Evolutionary conservation across 2,888 invertebrate species (phyloP).

Genomic region (Melipona bicolor): DNA sequence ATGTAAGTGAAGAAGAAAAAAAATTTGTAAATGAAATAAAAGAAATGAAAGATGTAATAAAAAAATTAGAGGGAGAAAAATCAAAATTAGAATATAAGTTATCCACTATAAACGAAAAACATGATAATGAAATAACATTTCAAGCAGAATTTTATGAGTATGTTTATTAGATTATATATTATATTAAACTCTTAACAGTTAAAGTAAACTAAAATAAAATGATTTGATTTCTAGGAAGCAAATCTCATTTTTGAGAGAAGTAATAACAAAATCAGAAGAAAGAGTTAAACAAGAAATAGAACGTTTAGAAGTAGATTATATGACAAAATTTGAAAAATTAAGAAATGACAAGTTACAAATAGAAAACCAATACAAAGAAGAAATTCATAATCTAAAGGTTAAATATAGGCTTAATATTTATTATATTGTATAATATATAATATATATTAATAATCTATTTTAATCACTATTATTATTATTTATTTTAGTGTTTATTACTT

Average conservation of each 20-base stretch:
- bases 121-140: conserved; percentile 78
- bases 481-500: background rate
- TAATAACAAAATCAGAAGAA: conserved; percentile 75
- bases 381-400: conserved; percentile 77
- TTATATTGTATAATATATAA: background rate
- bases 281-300: conserved; percentile 75
- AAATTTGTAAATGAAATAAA: conserved; percentile 52
- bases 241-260: conserved; percentile 73
- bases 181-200: background rate
- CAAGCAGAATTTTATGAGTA: conserved; percentile 80
- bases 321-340: conserved; percentile 76
- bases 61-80: conserved; percentile 77
- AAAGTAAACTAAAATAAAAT: conserved; percentile 6
- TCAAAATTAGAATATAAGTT: conserved; percentile 75
- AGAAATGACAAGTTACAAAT: conserved; percentile 72
- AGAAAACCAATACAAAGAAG: conserved; percentile 72
- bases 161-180: conserved; percentile 20
- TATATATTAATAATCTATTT: background rate
- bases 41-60: conserved; percentile 69
- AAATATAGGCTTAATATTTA: background rate
- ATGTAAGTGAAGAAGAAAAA: conserved; percentile 35
- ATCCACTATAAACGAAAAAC: conserved; percentile 76
- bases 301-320: conserved; percentile 74
- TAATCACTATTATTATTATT: background rate
- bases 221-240: conserved; percentile 73